Percentiles rank a stretch among this genome's conserved stretches.
Conservation (phyloP, 2,888 invertebrate genomes). For the Leptogaster cylindrica region DNA sequence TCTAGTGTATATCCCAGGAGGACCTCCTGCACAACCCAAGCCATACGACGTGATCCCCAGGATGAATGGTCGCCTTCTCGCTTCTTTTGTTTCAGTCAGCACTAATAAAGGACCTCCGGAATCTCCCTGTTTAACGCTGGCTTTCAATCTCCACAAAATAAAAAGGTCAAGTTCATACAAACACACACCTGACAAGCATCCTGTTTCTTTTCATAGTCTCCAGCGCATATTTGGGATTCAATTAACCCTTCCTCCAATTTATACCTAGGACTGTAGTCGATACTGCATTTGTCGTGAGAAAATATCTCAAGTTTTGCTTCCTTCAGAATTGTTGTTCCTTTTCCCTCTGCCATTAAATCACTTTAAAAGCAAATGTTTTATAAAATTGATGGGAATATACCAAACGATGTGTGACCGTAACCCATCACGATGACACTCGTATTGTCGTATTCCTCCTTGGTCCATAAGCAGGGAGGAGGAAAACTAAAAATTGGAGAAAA, state of each 20-base stretch:
- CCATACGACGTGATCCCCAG: slow-evolving; percentile 62
- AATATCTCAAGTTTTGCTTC: slow-evolving; percentile 29
- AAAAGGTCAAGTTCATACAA: too few species aligned
- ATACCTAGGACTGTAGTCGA: slow-evolving; percentile 6
- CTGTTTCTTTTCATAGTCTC: neutral
- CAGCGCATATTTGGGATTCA: slow-evolving; percentile 19
- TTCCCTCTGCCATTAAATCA: slow-evolving; percentile 25
- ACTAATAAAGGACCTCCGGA: slow-evolving; percentile 6
- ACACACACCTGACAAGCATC: neutral
- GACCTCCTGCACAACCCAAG: slow-evolving; percentile 57
- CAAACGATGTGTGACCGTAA: slow-evolving; percentile 26
- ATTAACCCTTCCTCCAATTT: neutral
- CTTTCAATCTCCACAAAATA: too few species aligned
- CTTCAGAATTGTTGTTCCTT: slow-evolving; percentile 4
- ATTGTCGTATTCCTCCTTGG: neutral
- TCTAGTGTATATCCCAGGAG: slow-evolving; percentile 59
- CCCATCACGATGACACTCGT: slow-evolving; percentile 25
- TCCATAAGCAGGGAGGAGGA: slow-evolving; percentile 26
- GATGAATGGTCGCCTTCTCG: too few species aligned
- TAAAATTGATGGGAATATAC: slow-evolving; percentile 3
- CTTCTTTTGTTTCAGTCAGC: too few species aligned
- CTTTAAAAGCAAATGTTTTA: neutral
- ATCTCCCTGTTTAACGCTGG: neutral
- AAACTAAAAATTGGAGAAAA: neutral
- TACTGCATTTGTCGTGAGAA: slow-evolving; percentile 23